Conservation (phyloP, 2,888 invertebrate genomes). For the Zaprionus obscuricornis region DNA sequence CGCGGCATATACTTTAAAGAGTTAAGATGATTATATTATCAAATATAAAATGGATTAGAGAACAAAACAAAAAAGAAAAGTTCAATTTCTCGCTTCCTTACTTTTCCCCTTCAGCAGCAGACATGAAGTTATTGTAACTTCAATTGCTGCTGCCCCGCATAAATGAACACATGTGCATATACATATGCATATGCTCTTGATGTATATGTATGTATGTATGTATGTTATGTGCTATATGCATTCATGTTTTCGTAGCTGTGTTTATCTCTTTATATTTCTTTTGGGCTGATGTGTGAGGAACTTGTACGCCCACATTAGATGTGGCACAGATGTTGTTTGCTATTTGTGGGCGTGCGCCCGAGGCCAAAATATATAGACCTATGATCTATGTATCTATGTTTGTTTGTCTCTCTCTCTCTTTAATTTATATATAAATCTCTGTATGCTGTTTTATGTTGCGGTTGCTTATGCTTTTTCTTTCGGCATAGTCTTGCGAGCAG, state of each 20-base stretch:
- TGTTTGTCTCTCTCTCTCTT: no score
- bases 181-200: slow-evolving; percentile 6
- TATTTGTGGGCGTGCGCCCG: slow-evolving; percentile 51
- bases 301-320: slow-evolving; percentile 62
- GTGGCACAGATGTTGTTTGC: slow-evolving; percentile 54
- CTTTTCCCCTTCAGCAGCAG: slow-evolving; percentile 26
- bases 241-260: slow-evolving; percentile 34
- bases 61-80: no score
- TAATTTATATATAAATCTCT: no score
- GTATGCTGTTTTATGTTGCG: not conserved
- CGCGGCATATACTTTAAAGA: slow-evolving; percentile 35
- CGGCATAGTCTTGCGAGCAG: no score
- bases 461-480: slow-evolving; percentile 31
- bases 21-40: no score
- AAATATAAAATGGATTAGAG: no score
- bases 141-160: slow-evolving; percentile 22
- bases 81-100: no score
- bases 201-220: not conserved
- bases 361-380: slow-evolving; percentile 34
- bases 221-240: slow-evolving; percentile 16
- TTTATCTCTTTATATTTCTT: slow-evolving; percentile 34
- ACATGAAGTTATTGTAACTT: slow-evolving; percentile 36
- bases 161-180: slow-evolving; percentile 21
- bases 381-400: slow-evolving; percentile 8
- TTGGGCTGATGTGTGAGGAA: slow-evolving; percentile 42